Evolutionary conservation across 2,797 vertebrate species (phyloP), one percentile per base, ranked within the genome.

Genomic region (Lycodopsis pacificus): DNA sequence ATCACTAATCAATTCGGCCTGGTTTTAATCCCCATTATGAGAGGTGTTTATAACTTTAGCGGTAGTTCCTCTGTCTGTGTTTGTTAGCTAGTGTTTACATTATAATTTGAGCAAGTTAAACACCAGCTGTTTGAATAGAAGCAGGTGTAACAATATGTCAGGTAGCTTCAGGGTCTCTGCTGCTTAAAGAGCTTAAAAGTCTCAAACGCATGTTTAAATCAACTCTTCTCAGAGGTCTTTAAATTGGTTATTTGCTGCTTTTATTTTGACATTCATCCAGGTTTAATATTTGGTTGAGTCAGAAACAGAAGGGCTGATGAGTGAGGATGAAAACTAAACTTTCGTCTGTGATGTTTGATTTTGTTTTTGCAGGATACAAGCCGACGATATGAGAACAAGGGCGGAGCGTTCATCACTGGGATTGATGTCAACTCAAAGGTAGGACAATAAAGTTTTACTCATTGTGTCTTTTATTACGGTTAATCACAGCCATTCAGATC

Each of bases 361-460:
- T 87, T 82, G 87, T 81, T 71, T 22, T 91, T 87, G 32, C 91
- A 99, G 98, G 98, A 98, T 80, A 97, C 96, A 1, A 97, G 96
- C 54, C 95, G 98, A 68, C 92, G 96, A 2, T 99, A 99, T 0
- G 97, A 99, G 93, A 99, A 99, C 93, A 99, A 98, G 89, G 97
- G 97, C 5, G 98, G 98, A 22, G 95, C 97, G 10, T 99, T 99
- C 90, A 98, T 99, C 92, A 99, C 98, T 0, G 98, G 98, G 42
- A 99, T 99, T 2, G 97, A 99, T 62, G 97, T 99, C 40, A 99
- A 96, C 32, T 99, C 97, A 2, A 98, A 98, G 96, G 97, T 98
- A 93, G 75, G 2, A 49, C 46, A 48, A 4, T 13, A 40, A 13
- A 40, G 40, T 4, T 42, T 42, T 36, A 36, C 34, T 36, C 34